Evolutionary conservation across 2,113 vertebrate genomes (phyloP).

Genomic region (Nettapus auritus): DNA sequence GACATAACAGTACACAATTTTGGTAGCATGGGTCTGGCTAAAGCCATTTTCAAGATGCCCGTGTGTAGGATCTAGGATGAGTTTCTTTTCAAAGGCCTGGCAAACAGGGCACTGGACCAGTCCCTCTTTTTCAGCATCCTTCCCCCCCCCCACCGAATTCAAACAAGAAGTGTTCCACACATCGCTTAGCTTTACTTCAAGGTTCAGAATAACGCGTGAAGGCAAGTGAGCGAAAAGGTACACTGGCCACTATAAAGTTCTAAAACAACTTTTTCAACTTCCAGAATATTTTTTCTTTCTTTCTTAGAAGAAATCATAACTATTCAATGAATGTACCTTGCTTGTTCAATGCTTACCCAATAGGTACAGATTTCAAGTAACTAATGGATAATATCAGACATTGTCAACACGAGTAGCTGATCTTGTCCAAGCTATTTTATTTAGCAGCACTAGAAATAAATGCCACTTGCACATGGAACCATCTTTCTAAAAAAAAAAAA

Average conservation of each 20-base stretch:
- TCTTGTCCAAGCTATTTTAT: background rate
- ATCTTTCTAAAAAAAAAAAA: background rate
- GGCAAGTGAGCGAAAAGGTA: background rate
- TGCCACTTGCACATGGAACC: background rate
- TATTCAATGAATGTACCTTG: background rate
- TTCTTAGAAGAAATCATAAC: background rate
- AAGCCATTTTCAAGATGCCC: background rate
- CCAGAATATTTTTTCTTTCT: background rate
- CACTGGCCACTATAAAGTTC: fast-evolving
- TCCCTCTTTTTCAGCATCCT: no score
- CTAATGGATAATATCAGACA: background rate
- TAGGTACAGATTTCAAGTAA: background rate
- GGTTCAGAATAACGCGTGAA: background rate
- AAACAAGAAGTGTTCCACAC: background rate
- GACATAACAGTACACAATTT: fast-evolving
- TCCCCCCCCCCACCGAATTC: background rate
- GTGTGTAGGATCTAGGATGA: background rate
- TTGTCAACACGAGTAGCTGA: background rate
- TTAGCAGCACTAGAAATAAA: background rate
- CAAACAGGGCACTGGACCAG: background rate
- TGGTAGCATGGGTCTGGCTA: background rate
- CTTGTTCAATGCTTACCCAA: background rate
- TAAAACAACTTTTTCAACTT: background rate
- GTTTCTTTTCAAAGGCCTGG: background rate
- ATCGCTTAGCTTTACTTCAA: background rate